Base-by-base conservation (phyloP, 2,797 vertebrate species). In the Esox lucius region DNA sequence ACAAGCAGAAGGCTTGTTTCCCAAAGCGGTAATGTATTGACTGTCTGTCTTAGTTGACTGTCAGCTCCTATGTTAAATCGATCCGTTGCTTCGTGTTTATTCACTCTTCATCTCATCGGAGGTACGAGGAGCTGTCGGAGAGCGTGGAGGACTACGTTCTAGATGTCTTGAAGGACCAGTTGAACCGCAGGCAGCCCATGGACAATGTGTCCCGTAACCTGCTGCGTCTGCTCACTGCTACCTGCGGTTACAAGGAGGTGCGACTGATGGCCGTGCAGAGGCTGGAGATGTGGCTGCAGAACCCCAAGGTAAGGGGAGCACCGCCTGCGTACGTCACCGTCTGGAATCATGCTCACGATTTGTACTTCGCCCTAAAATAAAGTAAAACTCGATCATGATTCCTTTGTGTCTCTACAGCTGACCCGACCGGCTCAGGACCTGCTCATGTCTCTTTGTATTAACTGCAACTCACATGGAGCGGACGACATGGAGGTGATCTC, bases 241-340 rank as follows among this genome's bases (percentile, higher is more conserved):
- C 97, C 9, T 99, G 97, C 0, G 98, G 98, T 75, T 99, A 96
- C 90, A 98, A 97, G 86, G 98, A 99, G 79, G 96, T 97, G 4
- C 95, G 98, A 0, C 94, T 97, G 42, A 95, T 98, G 96, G 93
- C 97, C 0, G 96, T 99, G 77, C 98, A 99, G 90, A 93, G 95
- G 75, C 94, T 99, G 78, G 98, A 99, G 91, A 98, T 99, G 97
- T 99, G 98, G 98, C 93, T 99, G 75, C 98, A 99, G 90, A 99
- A 99, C 84, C 98, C 98, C 26, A 99, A 99, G 95, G 98, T 97
- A 79, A 88, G 83, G 46, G 1, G 0, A 26, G 53, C 5, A 1
- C 5, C 39, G 1, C 39, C 9, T 5, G 35, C 5, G 1, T 39
- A 3, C 35, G 4, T 31, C 28, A 1, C 35, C 35, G 35, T 39